Conservation (phyloP, 2,888 invertebrate species). For the Volucella inflata region DNA sequence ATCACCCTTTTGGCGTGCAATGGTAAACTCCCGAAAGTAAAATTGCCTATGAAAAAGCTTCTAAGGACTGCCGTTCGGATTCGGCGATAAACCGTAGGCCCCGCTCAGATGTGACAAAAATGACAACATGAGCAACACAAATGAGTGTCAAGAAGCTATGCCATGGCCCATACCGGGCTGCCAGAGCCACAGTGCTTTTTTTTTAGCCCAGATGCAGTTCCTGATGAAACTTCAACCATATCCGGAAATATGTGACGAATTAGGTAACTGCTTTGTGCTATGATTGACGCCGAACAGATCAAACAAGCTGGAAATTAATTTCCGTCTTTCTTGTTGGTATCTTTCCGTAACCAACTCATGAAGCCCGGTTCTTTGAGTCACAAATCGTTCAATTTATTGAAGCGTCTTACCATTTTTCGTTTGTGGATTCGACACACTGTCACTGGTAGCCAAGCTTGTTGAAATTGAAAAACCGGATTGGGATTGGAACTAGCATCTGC, state of each 20-base stretch:
- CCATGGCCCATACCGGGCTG: no score
- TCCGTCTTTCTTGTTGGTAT: background rate
- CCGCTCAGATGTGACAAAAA: no score
- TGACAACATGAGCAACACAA: no score
- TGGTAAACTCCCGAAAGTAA: no score
- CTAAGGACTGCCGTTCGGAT: no score
- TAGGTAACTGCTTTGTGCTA: background rate
- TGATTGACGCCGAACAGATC: slow-evolving; percentile 4
- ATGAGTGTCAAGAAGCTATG: no score
- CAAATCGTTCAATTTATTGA: slow-evolving; percentile 9
- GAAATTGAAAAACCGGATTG: slow-evolving; percentile 14
- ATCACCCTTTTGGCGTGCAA: no score
- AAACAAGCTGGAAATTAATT: slow-evolving; percentile 11
- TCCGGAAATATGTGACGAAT: slow-evolving; percentile 12
- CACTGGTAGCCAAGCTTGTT: slow-evolving; percentile 11
- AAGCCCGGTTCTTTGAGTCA: slow-evolving; percentile 1
- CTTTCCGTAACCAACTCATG: slow-evolving; percentile 5
- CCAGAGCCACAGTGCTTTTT: no score
- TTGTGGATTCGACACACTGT: slow-evolving; percentile 5
- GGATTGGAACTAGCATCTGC: slow-evolving; percentile 1
- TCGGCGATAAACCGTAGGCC: no score
- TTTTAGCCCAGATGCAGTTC: no score
- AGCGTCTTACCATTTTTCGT: slow-evolving; percentile 5
- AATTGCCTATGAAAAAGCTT: no score
- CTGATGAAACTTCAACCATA: no score